Evolutionary conservation across 2,797 vertebrate species (phyloP).

Genomic region (Sebastolobus alascanus): DNA sequence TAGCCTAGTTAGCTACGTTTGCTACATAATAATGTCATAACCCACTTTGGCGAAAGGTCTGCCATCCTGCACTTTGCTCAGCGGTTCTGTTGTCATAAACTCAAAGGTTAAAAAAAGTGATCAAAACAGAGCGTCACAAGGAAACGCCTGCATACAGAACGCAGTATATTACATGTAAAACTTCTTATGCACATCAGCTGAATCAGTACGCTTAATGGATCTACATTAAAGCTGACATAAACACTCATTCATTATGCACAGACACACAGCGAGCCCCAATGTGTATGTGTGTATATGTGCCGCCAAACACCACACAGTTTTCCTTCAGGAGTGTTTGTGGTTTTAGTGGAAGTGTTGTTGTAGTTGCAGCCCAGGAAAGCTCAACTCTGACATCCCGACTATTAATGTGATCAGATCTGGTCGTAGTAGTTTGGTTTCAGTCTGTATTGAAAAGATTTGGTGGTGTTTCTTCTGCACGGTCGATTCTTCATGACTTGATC

Average conservation of each 20-base stretch:
- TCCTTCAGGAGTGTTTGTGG: conserved; percentile 51
- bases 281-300: not conserved
- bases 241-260: conserved; percentile 17
- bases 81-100: conserved; percentile 10
- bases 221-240: conserved; percentile 45
- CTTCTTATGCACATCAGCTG: conserved; percentile 36
- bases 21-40: conserved; percentile 43
- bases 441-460: conserved; percentile 15
- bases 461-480: not conserved
- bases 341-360: conserved; percentile 17
- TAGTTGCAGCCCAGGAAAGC: conserved; percentile 23
- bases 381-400: conserved; percentile 14
- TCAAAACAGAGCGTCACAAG: conserved; percentile 20
- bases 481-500: conserved; percentile 83
- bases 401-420: not conserved
- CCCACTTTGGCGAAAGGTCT: conserved; percentile 7
- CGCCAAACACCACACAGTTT: conserved; percentile 2
- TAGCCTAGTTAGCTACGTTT: conserved; percentile 23
- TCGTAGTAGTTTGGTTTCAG: conserved; percentile 49
- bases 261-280: not conserved
- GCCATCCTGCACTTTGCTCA: conserved; percentile 26
- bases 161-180: conserved; percentile 23
- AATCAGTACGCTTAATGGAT: conserved; percentile 17
- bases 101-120: conserved; percentile 24
- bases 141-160: conserved; percentile 3